A percentile compares a stretch with the other conserved stretches of the same genome.
Conservation (phyloP, 2,888 invertebrate species). For the Diachrysia chrysitis region DNA sequence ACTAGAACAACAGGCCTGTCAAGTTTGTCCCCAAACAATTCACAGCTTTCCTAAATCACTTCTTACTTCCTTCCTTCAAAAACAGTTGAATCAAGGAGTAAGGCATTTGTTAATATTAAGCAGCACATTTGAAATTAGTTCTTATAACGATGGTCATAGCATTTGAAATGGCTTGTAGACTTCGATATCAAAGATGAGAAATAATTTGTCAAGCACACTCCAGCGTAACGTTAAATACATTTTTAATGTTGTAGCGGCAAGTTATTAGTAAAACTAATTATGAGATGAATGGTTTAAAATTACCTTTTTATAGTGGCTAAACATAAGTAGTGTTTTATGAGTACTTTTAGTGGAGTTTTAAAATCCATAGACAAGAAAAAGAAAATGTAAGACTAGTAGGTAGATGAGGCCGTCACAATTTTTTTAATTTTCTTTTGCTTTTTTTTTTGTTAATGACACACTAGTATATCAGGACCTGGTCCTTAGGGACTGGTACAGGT, state of each 20-base stretch:
- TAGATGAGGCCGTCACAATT: no score
- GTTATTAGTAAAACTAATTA: background rate
- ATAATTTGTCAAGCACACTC: slow-evolving; percentile 19
- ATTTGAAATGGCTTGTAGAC: background rate
- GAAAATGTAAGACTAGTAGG: no score
- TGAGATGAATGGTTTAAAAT: background rate
- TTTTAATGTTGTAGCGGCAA: slow-evolving; percentile 11
- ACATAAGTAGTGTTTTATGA: background rate
- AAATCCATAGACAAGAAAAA: no score
- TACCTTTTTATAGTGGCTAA: background rate
- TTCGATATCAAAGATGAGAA: background rate
- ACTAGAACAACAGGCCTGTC: no score
- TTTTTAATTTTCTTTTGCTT: no score
- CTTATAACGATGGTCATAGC: background rate
- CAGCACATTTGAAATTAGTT: background rate
- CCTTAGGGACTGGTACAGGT: no score
- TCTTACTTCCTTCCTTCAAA: background rate
- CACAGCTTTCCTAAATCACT: background rate
- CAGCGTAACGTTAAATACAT: slow-evolving; percentile 10
- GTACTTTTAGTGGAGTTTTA: no score
- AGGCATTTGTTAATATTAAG: background rate
- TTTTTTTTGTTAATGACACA: no score
- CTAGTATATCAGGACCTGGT: no score
- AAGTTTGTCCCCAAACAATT: background rate
- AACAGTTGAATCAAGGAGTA: background rate